Conservation (phyloP, 2,797 vertebrate genomes). For the Lepus oiostolus region DNA sequence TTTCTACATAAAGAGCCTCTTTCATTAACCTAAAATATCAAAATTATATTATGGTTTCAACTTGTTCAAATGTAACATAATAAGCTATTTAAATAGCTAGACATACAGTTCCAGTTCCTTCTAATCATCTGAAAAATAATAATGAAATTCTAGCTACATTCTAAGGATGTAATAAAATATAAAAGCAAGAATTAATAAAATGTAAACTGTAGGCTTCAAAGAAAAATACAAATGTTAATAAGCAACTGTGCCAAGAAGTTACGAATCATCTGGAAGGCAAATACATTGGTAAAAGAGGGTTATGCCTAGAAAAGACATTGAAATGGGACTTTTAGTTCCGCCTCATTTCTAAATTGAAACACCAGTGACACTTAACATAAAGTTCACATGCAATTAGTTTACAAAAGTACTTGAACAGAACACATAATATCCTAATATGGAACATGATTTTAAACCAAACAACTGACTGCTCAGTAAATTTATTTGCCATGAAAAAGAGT, state of each 20-base stretch:
- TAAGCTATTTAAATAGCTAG: conserved; percentile 36
- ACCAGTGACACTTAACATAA: neutral
- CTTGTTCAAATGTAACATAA: conserved; percentile 40
- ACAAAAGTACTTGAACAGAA: neutral
- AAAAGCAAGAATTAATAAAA: conserved; percentile 71
- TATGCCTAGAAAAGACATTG: neutral
- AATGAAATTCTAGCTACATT: conserved; percentile 40
- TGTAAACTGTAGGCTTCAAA: conserved; percentile 44
- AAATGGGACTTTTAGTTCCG: neutral
- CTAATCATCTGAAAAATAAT: conserved; percentile 64
- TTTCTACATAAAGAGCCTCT: conserved; percentile 33
- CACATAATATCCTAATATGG: neutral
- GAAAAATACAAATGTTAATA: conserved; percentile 59
- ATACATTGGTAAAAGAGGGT: neutral
- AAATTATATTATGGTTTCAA: conserved; percentile 37
- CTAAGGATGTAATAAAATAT: conserved; percentile 51
- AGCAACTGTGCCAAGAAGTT: conserved; percentile 40
- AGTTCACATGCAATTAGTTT: neutral
- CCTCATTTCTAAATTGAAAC: conserved; percentile 33
- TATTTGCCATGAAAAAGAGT: neutral
- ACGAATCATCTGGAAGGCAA: neutral
- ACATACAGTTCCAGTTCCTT: neutral
- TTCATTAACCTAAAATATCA: neutral
- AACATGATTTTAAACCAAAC: neutral
- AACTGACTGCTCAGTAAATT: neutral